Percentiles rank a stretch among this genome's conserved stretches.
phyloP scores from a whole-genome alignment of 35 echinoderm and acorn worm genomes.

The Strongylocentrotus purpuratus region DNA sequence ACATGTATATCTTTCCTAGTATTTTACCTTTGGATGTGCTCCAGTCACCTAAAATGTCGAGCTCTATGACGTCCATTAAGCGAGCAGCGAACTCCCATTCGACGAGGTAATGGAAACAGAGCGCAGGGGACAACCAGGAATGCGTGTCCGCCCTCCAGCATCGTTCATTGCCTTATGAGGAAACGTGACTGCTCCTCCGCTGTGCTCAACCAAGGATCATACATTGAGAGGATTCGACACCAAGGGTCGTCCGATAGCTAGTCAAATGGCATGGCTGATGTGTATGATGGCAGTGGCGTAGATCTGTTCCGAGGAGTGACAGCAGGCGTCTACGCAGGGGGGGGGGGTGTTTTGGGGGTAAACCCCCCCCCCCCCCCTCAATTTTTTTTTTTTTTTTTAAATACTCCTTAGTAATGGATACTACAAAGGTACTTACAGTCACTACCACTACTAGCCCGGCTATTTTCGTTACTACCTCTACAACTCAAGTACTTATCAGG shows the following conservation, averaged over 20 bases:
- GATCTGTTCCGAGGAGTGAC: too few relatives aligned
- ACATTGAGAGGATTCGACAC: not conserved
- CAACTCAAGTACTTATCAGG: too few relatives aligned
- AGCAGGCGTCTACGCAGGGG: too few relatives aligned
- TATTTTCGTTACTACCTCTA: too few relatives aligned
- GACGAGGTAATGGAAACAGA: not conserved
- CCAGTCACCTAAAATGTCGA: not conserved
- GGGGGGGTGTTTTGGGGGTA: too few relatives aligned
- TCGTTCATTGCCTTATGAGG: not conserved
- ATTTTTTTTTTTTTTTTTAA: too few relatives aligned
- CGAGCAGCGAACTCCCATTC: not conserved
- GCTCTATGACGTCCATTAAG: not conserved
- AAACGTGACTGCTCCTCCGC: not conserved
- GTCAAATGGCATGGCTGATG: not conserved
- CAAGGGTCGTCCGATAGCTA: too few relatives aligned
- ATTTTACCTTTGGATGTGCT: not conserved
- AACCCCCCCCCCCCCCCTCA: too few relatives aligned
- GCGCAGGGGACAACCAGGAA: not conserved
- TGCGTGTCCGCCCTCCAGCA: not conserved
- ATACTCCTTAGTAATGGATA: too few relatives aligned
- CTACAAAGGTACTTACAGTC: too few relatives aligned
- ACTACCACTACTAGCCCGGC: too few relatives aligned
- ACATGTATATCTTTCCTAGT: not conserved
- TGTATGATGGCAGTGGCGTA: not conserved
- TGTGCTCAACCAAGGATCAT: not conserved